Evolutionary conservation across 2,113 vertebrate genomes (phyloP), one percentile per base, ranked within the genome.

Genomic region (Bos indicus): DNA sequence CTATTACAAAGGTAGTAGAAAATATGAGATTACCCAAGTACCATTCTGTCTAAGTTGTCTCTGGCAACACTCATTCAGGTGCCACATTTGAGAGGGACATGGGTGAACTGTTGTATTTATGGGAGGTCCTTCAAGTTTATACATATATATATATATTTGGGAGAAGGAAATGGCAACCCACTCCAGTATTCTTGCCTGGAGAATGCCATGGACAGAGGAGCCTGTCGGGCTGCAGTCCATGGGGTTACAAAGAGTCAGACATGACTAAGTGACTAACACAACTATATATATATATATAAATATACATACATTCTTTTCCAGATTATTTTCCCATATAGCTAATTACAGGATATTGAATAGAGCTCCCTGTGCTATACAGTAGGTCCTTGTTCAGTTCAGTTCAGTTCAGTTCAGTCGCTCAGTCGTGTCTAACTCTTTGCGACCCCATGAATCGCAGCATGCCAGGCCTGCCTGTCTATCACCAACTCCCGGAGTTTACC

Each of bases 371-470:
- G n/a, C 67, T 74, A 23, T 40, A 40, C 10, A 6, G 67, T 12
- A 74, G n/a, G n/a, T 40, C n/a, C 67, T 23, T 40, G 21, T 74
- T 48, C 48, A 48, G 48, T 48, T 48, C 43, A 46, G 6, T 46
- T 46, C 23, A 25, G 21, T 25, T 77, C 54, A 56, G 7, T 21
- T 56, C 54, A 56, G 19, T 56, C 19, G 54, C 54, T 56, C 54
- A 8, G 54, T 56, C 7, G 3, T 56, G 19, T 21, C 54, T 1
- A 0, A 7, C 54, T 56, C 54, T 56, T 56, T 21, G 54, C 0
- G 1, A 56, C 19, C 54, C 54, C 19, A 56, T 8, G 19, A 56
- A 56, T 23, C 3, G 21, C 54, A 56, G 54, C 54, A 56, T 1
- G 2, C 54, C 19, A 56, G 54, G 54, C 19, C 54, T 56, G 19